Evolutionary conservation across 2,113 vertebrate genomes (phyloP), one percentile per base, ranked within the genome.

Genomic region (Neopipo cinnamomea): DNA sequence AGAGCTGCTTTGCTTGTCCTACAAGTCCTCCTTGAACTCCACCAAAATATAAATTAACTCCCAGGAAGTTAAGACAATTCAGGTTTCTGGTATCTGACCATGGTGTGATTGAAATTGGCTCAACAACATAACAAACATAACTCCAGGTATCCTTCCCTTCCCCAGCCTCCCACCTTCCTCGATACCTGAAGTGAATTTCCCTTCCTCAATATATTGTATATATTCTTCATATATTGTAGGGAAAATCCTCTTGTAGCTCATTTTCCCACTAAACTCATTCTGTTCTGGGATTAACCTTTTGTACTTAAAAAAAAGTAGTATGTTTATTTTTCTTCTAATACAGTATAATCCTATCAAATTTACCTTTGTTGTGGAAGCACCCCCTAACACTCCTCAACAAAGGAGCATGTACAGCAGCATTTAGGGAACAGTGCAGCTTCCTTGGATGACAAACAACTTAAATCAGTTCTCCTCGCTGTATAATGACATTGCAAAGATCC

Each of bases 1-100:
- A 59, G 52, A 92, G 92, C 58, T 95, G 90, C 74, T 91, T 95
- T 91, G 83, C 85, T 92, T 37, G 86, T 87, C 95, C 70, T 87
- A 14, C 73, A 71, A 89, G 95, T 96, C 80, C 28, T 93, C 61
- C 83, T 33, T 68, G 52, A 93, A 66, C 83, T 92, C 86, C 83
- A 91, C 41, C 80, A 92, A 93, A 92, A 91, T 41, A 90, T 15
- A 49, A 95, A 93, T 91, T 81, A 85, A 81, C 20, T 81, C 76
- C 41, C 72, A 46, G 66, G 61, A 96, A 79, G 70, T 25, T 13
- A 56, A 78, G 79, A 14, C 31, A 55, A 20, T 8, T 52, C 73
- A 52, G 18, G 41, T 68, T 94, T 91, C 74, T 72, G 88, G 71
- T 82, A 82, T 63, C 85, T 78, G 81, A 66, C 27, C 39, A 12